phyloP scores from a whole-genome alignment of 2,113 vertebrate genomes.

The Mobula birostris region DNA sequence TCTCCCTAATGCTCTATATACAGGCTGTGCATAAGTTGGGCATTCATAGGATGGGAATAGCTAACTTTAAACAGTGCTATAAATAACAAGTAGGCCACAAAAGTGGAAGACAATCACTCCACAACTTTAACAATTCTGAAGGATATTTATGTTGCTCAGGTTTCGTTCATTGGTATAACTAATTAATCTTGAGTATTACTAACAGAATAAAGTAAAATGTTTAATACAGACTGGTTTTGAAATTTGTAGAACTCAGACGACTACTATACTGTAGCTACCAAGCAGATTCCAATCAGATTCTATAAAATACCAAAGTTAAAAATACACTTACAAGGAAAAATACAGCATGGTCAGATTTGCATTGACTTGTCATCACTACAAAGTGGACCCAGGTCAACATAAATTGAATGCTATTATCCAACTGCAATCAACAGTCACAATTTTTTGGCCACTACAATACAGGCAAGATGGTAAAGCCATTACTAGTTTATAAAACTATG shows the following conservation, averaged over 20 bases:
- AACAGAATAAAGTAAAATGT: neutral
- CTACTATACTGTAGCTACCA: neutral
- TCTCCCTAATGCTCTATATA: too few relatives aligned
- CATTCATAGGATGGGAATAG: too few relatives aligned
- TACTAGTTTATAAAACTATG: neutral
- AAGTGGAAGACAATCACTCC: neutral
- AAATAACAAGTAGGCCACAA: neutral
- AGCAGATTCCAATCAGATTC: neutral
- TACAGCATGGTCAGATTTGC: neutral
- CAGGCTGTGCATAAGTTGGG: too few relatives aligned
- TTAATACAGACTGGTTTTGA: neutral
- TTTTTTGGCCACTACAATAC: neutral
- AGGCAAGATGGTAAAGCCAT: neutral
- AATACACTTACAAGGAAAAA: neutral
- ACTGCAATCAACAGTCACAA: neutral
- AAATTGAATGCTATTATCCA: neutral
- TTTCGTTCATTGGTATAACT: neutral
- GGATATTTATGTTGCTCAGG: neutral
- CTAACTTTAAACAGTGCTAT: neutral
- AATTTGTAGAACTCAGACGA: neutral
- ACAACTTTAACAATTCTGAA: neutral
- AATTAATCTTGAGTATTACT: neutral
- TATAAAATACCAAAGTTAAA: neutral
- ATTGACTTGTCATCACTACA: neutral
- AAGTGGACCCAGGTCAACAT: neutral